These are phyloP conservation scores for Gallinago stenura DNA, from an alignment of 2,797 vertebrate genomes.

Conservation along the genomic window DNA sequence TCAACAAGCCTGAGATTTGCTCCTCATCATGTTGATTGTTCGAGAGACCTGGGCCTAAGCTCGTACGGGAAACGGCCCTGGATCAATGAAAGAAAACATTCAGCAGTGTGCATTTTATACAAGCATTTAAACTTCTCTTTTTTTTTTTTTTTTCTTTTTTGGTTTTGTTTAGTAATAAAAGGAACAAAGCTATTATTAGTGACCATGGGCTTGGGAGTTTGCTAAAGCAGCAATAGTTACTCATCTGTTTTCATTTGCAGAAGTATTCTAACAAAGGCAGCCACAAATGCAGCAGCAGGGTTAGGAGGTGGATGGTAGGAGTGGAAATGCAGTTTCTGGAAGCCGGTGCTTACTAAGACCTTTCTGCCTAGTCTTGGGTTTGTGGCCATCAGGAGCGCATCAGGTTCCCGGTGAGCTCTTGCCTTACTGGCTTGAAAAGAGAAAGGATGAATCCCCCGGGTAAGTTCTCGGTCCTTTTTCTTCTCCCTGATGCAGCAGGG, in stretches of 20 bases:
- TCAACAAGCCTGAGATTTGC: background rate
- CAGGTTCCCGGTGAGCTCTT: slow-evolving; percentile 3
- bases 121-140: slow-evolving; percentile 12
- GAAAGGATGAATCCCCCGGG: slow-evolving; percentile 74
- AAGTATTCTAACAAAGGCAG: slow-evolving; percentile 77
- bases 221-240: slow-evolving; percentile 74
- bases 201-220: slow-evolving; percentile 72
- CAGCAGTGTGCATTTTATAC: slow-evolving; percentile 44
- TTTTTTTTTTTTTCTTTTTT: background rate
- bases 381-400: background rate
- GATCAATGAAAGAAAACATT: slow-evolving; percentile 52
- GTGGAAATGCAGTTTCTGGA: slow-evolving; percentile 69
- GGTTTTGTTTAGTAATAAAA: slow-evolving; percentile 63
- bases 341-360: slow-evolving; percentile 57
- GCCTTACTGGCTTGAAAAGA: slow-evolving; percentile 50
- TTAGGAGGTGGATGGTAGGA: slow-evolving; percentile 77
- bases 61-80: background rate
- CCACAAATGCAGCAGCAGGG: slow-evolving; percentile 55
- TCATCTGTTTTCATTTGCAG: slow-evolving; percentile 81
- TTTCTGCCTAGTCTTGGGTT: slow-evolving; percentile 50
- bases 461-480: slow-evolving; percentile 73
- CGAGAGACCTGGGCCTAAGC: background rate
- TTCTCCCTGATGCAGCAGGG: background rate
- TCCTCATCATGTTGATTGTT: background rate
- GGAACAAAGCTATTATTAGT: slow-evolving; percentile 68